Conservation (phyloP, 2,113 vertebrate species). For the human region GRCh38 chr13:76685501-76686000, state of each 20-base stretch:
- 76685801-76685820: background rate
- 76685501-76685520: background rate
- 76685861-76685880: background rate
- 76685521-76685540: background rate
- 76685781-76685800: background rate
- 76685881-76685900: constrained; percentile 11
- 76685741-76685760: constrained; percentile 10
- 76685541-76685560: background rate
- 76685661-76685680: background rate
- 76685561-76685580: background rate
- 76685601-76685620: constrained; percentile 37
- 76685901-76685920: constrained; percentile 32
- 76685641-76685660: constrained; percentile 24
- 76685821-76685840: background rate
- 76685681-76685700: background rate
- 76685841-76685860: background rate
- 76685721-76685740: background rate
- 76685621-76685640: constrained; percentile 19
- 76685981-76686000: background rate
- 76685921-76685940: background rate
- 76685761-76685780: background rate
- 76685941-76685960: background rate
- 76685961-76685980: background rate
- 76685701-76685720: constrained; percentile 13
- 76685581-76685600: constrained; percentile 38